These are phyloP conservation scores for Whitmania pigra DNA, from an alignment of 1,140 invertebrate genomes.

Conservation along the genomic window DNA sequence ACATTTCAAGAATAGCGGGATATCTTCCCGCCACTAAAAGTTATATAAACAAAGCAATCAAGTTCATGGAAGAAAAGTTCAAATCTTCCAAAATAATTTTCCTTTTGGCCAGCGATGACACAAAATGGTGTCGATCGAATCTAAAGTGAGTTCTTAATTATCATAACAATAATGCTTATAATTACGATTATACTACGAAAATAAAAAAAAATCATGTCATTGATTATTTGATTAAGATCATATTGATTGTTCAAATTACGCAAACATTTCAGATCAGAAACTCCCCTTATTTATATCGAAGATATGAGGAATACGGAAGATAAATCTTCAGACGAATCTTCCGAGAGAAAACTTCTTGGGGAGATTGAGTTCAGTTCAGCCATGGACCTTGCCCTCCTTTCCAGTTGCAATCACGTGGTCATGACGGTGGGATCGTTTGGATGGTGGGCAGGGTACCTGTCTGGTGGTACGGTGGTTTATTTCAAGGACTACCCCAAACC, in stretches of 20 bases:
- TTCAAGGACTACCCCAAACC: slow-evolving; percentile 19
- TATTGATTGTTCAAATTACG: neutral
- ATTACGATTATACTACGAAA: too few species aligned
- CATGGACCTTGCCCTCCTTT: slow-evolving; percentile 29
- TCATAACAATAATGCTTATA: neutral
- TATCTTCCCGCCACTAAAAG: neutral
- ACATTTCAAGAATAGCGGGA: neutral
- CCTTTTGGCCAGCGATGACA: neutral
- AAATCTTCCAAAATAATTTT: slow-evolving; percentile 6
- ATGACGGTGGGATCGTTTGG: slow-evolving; percentile 33
- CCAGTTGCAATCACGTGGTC: slow-evolving; percentile 31
- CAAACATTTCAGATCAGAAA: neutral
- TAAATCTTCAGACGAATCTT: neutral
- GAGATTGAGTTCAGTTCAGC: neutral
- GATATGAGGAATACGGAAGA: neutral
- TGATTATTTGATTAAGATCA: neutral
- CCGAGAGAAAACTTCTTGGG: neutral
- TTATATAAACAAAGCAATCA: neutral
- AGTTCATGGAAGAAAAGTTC: neutral
- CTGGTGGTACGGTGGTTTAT: slow-evolving; percentile 30
- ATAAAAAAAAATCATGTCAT: neutral
- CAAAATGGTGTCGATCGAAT: neutral
- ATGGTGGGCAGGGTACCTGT: slow-evolving; percentile 34
- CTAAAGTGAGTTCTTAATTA: neutral
- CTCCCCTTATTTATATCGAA: neutral